Evolutionary conservation across 2,797 vertebrate genomes (phyloP).

Genomic region (Onychomys arenicola): DNA sequence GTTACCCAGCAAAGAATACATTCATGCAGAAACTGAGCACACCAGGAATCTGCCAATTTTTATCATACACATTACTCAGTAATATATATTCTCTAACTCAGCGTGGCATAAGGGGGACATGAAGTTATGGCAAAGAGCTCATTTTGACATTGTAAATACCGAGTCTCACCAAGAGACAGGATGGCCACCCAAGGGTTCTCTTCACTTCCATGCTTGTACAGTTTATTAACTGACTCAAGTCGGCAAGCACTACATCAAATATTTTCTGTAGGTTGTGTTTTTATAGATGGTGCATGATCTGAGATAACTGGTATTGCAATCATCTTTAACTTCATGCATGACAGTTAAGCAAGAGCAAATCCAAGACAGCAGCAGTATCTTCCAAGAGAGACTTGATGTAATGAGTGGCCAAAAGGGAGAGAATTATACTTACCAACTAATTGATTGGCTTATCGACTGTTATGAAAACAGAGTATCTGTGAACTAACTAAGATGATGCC

Average conservation of each 20-base stretch:
- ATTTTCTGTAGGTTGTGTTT: background rate
- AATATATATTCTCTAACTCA: background rate
- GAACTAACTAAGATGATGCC: background rate
- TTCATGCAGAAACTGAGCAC: background rate
- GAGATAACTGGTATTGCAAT: background rate
- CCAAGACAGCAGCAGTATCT: background rate
- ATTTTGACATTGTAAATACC: background rate
- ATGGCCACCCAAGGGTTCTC: background rate
- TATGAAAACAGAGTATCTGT: background rate
- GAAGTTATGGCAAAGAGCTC: background rate
- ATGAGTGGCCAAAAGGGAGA: background rate
- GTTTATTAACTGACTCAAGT: conserved; percentile 24
- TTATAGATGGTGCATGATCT: background rate
- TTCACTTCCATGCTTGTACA: background rate
- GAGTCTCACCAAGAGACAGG: background rate
- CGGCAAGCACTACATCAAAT: background rate
- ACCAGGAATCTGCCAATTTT: conserved; percentile 16
- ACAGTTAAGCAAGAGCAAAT: conserved; percentile 45
- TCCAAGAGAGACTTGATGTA: background rate
- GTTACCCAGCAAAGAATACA: conserved; percentile 31
- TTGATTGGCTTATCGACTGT: background rate
- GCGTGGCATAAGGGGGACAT: background rate
- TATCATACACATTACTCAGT: background rate
- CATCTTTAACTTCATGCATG: background rate
- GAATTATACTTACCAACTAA: background rate